These are phyloP conservation scores for Danio rerio DNA, from an alignment of 2,113 vertebrate species.

Conservation along the genomic window GRCz12tu NC_133182.1:28766501-28767000, in stretches of 20 bases:
- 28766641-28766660: slow-evolving; percentile 34
- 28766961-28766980: no score
- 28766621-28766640: slow-evolving; percentile 10
- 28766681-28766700: slow-evolving; percentile 20
- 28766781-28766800: not conserved
- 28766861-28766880: not conserved
- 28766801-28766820: not conserved
- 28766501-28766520: not conserved
- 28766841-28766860: not conserved
- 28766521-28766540: not conserved
- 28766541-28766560: not conserved
- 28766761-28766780: not conserved
- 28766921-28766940: no score
- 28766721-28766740: not conserved
- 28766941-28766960: no score
- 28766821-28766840: not conserved
- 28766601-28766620: slow-evolving; percentile 18
- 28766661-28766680: slow-evolving; percentile 4
- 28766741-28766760: slow-evolving; percentile 24
- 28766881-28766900: not conserved
- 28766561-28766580: slow-evolving; percentile 50
- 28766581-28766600: slow-evolving; percentile 35
- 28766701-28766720: not conserved
- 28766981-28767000: no score
- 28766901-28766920: no score